Percentiles rank a stretch among this genome's conserved stretches.
phyloP scores from a whole-genome alignment of 2,113 vertebrate species.

The Carollia perspicillata region DNA sequence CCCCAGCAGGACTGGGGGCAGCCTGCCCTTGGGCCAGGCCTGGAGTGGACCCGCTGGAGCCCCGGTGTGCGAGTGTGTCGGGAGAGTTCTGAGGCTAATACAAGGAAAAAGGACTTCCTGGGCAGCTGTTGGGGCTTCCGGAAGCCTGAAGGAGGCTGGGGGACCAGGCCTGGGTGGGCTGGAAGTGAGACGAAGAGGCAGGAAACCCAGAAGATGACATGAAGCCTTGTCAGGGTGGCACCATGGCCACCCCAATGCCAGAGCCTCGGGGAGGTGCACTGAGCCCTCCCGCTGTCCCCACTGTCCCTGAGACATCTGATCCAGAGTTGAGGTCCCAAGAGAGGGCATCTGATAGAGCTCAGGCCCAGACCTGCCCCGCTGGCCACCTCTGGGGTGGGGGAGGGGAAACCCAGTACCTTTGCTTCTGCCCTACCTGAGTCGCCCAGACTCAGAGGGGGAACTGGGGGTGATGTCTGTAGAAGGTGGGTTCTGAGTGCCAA shows the following conservation, averaged over 20 bases:
- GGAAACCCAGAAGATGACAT: not conserved
- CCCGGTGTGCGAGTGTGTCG: not conserved
- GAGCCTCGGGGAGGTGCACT: not conserved
- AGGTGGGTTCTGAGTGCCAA: not conserved
- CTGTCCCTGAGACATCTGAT: not conserved
- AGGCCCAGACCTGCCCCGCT: not conserved
- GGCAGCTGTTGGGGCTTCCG: not conserved
- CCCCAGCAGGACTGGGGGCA: not conserved
- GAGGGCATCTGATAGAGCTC: not conserved
- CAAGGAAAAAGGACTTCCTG: not conserved
- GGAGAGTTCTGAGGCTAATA: not conserved
- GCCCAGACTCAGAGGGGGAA: not conserved
- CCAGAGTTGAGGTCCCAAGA: not conserved
- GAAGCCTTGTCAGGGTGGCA: not conserved
- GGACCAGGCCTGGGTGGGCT: not conserved
- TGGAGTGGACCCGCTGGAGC: not conserved
- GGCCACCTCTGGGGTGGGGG: not conserved
- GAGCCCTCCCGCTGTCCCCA: not conserved
- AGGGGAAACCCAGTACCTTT: not conserved
- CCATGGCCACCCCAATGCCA: not conserved
- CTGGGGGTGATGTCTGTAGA: too few relatives aligned
- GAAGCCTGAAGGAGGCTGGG: not conserved
- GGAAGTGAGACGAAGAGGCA: not conserved
- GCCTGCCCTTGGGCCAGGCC: not conserved
- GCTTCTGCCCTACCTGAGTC: not conserved